Percentiles rank a stretch among this genome's conserved stretches.
phyloP scores from a whole-genome alignment of 2,888 invertebrate genomes.

The Tipula vernalis region DNA sequence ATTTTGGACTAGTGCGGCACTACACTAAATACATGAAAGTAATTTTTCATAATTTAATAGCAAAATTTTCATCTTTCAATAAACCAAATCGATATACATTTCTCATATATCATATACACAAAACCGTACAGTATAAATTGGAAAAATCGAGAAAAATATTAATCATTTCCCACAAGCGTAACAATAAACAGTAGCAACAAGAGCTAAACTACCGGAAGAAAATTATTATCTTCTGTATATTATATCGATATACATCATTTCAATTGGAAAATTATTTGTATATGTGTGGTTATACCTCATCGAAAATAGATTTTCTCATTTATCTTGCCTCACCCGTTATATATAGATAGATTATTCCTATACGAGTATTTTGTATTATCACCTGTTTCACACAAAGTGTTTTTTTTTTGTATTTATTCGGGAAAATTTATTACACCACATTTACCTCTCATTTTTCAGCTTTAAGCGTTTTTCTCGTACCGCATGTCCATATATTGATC shows the following conservation, averaged over 20 bases:
- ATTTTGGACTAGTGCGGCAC: background rate
- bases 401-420: background rate
- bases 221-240: background rate
- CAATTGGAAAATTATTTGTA: background rate
- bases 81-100: background rate
- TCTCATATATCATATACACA: background rate
- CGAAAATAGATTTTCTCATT: background rate
- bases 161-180: background rate
- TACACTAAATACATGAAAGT: background rate
- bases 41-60: background rate
- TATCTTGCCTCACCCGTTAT: background rate
- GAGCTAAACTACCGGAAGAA: slow-evolving; percentile 4
- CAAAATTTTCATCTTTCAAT: background rate
- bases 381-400: background rate
- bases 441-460: background rate
- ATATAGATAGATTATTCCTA: background rate
- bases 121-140: background rate
- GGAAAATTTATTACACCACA: background rate
- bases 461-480: background rate
- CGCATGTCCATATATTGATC: background rate
- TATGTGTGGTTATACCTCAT: background rate
- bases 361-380: background rate
- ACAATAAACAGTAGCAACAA: slow-evolving; percentile 4
- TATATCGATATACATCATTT: background rate
- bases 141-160: background rate